Conservation (phyloP, 2,113 vertebrate species). For the Gopherus evgoodei region DNA sequence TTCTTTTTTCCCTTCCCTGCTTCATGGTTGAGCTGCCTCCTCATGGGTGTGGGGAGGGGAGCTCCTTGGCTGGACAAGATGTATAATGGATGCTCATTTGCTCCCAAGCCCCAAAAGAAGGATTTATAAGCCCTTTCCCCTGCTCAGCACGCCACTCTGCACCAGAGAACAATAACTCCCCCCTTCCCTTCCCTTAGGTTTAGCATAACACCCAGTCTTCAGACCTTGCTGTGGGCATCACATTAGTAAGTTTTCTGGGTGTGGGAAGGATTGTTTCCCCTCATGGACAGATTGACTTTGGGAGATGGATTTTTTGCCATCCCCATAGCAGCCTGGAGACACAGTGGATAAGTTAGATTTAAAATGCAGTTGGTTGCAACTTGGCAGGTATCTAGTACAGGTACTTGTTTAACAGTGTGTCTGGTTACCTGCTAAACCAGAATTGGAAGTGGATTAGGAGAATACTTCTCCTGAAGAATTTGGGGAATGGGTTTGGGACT, state of each 20-base stretch:
- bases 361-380: neutral
- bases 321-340: neutral
- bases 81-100: neutral
- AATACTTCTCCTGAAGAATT: neutral
- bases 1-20: neutral
- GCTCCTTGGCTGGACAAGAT: neutral
- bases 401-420: neutral
- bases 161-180: neutral
- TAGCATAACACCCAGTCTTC: neutral
- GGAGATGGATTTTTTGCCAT: neutral
- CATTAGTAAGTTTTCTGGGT: too few species aligned
- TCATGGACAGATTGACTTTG: neutral
- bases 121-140: neutral
- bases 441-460: neutral
- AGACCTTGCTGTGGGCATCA: neutral
- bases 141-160: neutral
- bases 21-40: neutral
- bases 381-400: neutral
- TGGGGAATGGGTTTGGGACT: neutral
- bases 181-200: neutral
- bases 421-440: neutral
- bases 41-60: neutral
- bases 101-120: neutral
- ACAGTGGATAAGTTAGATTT: neutral
- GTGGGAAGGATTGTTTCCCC: too few species aligned